These are phyloP conservation scores for Xylocopa sonorina DNA, from an alignment of 1,140 invertebrate species.

Conservation along the genomic window DNA sequence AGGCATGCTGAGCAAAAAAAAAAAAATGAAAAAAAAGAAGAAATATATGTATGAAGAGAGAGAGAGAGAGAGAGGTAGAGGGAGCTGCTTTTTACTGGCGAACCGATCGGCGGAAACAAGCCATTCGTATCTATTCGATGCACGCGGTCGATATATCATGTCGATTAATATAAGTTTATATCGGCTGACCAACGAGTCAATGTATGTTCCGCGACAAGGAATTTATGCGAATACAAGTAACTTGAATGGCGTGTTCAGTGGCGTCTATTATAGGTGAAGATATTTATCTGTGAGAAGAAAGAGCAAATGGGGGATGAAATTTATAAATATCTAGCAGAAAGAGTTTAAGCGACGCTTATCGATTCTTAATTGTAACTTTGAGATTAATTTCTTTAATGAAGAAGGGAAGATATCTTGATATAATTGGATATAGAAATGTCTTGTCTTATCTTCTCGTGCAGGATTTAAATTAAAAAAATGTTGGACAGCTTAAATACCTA, in stretches of 20 bases:
- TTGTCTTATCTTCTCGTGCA: too few relatives aligned
- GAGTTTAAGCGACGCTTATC: neutral
- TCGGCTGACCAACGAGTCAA: neutral
- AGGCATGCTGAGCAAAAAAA: neutral
- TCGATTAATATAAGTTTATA: constrained; percentile 58
- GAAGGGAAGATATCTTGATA: too few relatives aligned
- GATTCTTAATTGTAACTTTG: neutral
- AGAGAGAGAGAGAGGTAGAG: neutral
- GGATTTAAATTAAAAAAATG: too few relatives aligned
- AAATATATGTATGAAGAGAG: neutral
- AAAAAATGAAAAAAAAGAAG: neutral
- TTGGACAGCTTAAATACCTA: too few relatives aligned
- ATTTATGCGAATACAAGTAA: constrained; percentile 36
- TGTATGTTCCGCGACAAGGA: constrained; percentile 18
- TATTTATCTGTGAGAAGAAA: neutral
- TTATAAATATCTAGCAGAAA: neutral
- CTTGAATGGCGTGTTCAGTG: neutral
- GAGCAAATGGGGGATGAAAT: neutral
- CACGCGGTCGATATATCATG: constrained; percentile 20
- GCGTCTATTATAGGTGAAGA: constrained; percentile 1
- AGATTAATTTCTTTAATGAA: neutral
- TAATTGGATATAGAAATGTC: too few relatives aligned
- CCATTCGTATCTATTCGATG: constrained; percentile 28
- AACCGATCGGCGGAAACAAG: constrained; percentile 30
- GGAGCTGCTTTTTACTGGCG: constrained; percentile 20